phyloP scores from a whole-genome alignment of 2,113 vertebrate species.

The Oxyruncus cristatus region DNA sequence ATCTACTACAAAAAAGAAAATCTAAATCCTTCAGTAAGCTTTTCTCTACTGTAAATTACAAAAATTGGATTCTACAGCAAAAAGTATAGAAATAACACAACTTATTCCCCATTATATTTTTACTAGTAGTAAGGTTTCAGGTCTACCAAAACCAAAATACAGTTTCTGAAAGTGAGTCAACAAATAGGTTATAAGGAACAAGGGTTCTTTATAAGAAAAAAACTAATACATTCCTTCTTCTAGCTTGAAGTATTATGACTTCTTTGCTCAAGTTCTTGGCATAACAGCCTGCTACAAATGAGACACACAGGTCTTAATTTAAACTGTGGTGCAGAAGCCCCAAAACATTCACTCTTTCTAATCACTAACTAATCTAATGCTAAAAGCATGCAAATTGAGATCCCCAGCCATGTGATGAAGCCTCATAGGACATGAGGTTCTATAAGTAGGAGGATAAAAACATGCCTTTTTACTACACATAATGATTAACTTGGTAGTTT shows the following conservation, averaged over 20 bases:
- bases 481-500: slow-evolving; percentile 33
- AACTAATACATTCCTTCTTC: neutral
- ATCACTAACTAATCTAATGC: slow-evolving; percentile 44
- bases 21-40: neutral
- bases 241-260: neutral
- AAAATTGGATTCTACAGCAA: neutral
- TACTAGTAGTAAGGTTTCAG: neutral
- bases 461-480: slow-evolving; percentile 30
- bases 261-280: neutral
- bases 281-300: slow-evolving; percentile 5
- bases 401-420: slow-evolving; percentile 13
- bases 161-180: neutral
- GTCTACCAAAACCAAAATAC: neutral
- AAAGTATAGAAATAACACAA: neutral
- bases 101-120: neutral
- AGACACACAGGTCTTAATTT: slow-evolving; percentile 29
- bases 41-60: neutral
- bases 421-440: slow-evolving; percentile 27
- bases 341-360: slow-evolving; percentile 25
- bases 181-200: neutral
- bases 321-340: slow-evolving; percentile 24
- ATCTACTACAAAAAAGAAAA: neutral
- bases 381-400: slow-evolving; percentile 55
- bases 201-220: neutral
- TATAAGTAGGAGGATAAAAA: neutral